These are phyloP conservation scores for Pseudorasbora parva DNA, from an alignment of 2,113 vertebrate species.

Conservation along the genomic window DNA sequence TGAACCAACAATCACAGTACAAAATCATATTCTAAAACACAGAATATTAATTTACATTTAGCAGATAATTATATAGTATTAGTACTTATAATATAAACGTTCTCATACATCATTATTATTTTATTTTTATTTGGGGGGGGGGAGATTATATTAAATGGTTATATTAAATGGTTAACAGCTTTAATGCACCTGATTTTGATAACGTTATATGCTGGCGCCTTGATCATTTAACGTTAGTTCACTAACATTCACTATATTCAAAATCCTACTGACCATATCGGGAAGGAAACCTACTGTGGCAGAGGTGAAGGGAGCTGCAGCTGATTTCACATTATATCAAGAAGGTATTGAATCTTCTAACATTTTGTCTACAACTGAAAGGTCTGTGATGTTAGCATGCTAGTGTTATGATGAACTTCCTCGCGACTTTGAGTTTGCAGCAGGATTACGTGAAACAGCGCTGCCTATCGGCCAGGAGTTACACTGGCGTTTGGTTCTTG, in stretches of 20 bases:
- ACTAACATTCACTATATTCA: not conserved
- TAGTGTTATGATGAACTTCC: constrained; percentile 2
- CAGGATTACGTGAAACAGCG: not conserved
- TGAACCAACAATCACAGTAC: not conserved
- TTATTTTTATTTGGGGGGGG: no score
- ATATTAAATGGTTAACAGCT: not conserved
- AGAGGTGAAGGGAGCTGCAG: not conserved
- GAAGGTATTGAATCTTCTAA: not conserved
- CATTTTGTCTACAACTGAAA: not conserved
- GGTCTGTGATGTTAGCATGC: no score
- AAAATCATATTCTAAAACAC: not conserved
- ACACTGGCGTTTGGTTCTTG: not conserved
- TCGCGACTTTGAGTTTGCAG: not conserved
- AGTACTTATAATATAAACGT: not conserved
- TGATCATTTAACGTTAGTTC: not conserved
- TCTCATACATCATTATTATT: no score
- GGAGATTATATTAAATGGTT: no score
- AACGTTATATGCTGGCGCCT: no score
- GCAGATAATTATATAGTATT: not conserved
- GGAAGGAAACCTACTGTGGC: constrained; percentile 1
- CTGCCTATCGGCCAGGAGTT: not conserved
- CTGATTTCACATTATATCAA: constrained; percentile 27
- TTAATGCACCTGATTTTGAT: not conserved
- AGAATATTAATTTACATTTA: not conserved
- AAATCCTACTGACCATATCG: not conserved